Evolutionary conservation across 1,140 invertebrate species (phyloP).

Genomic region (Ericerus pela): DNA sequence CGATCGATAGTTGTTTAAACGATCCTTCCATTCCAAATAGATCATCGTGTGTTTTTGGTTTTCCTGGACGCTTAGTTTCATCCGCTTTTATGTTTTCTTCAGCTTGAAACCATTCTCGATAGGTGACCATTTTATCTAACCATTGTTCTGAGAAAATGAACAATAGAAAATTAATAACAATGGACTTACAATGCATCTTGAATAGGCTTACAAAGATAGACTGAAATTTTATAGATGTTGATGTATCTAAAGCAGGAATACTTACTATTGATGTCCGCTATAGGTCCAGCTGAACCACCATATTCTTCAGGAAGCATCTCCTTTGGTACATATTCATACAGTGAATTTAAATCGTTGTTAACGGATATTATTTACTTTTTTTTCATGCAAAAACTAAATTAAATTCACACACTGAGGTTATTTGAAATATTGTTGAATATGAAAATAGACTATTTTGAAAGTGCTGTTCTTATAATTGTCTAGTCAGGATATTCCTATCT

Average conservation of each 20-base stretch:
- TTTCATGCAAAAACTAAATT: no score
- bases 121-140: slow-evolving; percentile 53
- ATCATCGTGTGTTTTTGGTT: slow-evolving; percentile 62
- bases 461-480: no score
- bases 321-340: slow-evolving; percentile 59
- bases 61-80: slow-evolving; percentile 54
- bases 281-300: slow-evolving; percentile 52
- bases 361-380: no score
- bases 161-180: no score
- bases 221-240: slow-evolving; percentile 9
- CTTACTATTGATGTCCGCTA: slow-evolving; percentile 51
- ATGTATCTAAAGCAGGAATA: slow-evolving; percentile 12
- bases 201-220: no score
- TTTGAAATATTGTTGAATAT: no score
- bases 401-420: no score
- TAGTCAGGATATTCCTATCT: no score
- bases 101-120: slow-evolving; percentile 55
- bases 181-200: no score
- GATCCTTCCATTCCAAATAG: slow-evolving; percentile 68
- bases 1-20: slow-evolving; percentile 59
- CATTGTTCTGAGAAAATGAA: slow-evolving; percentile 51
- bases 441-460: no score
- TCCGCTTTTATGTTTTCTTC: slow-evolving; percentile 57
- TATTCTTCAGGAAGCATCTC: slow-evolving; percentile 65
- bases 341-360: slow-evolving; percentile 51